These are phyloP conservation scores for Apogon hyalosoma DNA, from an alignment of 2,797 vertebrate species.

Conservation along the genomic window DNA sequence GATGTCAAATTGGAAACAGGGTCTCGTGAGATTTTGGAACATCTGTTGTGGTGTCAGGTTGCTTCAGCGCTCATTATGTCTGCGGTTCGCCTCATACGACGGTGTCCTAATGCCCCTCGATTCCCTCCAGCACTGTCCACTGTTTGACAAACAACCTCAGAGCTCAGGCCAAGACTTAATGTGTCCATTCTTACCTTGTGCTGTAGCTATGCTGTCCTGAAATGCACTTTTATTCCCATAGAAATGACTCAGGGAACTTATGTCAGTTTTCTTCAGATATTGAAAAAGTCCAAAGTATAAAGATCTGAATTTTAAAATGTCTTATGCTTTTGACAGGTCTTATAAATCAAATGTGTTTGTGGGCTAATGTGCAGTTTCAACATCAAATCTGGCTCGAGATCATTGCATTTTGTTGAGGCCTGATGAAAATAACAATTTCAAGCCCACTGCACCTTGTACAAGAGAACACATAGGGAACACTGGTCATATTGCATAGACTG, in stretches of 20 bases:
- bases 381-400: too few relatives aligned
- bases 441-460: too few relatives aligned
- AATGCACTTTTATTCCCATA: constrained; percentile 57
- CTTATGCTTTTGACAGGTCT: too few relatives aligned
- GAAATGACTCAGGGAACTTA: constrained; percentile 9
- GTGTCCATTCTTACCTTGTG: constrained; percentile 31
- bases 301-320: too few relatives aligned
- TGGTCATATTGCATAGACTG: too few relatives aligned
- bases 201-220: constrained; percentile 48
- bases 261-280: not conserved
- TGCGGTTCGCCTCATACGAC: constrained; percentile 81
- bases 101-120: constrained; percentile 65
- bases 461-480: too few relatives aligned
- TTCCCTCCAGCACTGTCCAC: constrained; percentile 60
- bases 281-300: too few relatives aligned
- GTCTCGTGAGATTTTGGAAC: constrained; percentile 78
- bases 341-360: too few relatives aligned
- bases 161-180: constrained; percentile 38
- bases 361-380: too few relatives aligned
- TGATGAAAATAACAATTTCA: too few relatives aligned
- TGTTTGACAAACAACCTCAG: constrained; percentile 74
- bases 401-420: too few relatives aligned
- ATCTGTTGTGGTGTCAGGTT: constrained; percentile 84
- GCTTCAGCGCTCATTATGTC: constrained; percentile 74
- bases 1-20: constrained; percentile 81